Evolutionary conservation across 1,140 invertebrate genomes (phyloP), one percentile per base, ranked within the genome.

Genomic region (Pseudomyrmex pallidus): DNA sequence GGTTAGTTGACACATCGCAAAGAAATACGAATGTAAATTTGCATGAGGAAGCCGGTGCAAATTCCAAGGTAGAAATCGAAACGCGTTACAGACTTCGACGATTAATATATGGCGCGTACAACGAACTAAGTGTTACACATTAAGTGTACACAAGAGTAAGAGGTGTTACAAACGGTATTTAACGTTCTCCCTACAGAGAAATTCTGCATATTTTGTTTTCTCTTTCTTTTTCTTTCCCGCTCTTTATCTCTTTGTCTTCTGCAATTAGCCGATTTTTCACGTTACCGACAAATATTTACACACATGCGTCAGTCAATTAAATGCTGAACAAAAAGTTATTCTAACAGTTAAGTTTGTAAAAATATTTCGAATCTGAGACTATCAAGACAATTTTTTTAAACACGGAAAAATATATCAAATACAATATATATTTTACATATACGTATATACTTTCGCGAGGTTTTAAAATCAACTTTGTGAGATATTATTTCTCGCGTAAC

Each of bases 141-240:
- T 80, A 74, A 17, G n/a, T 20, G 20, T 15, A 67, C 61, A 66
- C 57, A 35, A 12, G 82, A 87, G 64, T 87, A 87, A 87, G 63
- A 84, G 86, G 85, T 86, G 85, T 87, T 87, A 87, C 85, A 74
- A 87, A 84, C 74, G 85, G 22, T 87, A 87, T 87, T 87, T 85
- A 87, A 87, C 59, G n/a, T 44, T 48, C 67, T 59, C 20, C 67
- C 52, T 25, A 61, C 61, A 80, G 17, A 17, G 68, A 84, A 87
- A 87, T 82, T 83, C 64, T 70, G 48, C 56, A 46, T 63, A 56
- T 86, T 52, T 68, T 73, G 25, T 63, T 84, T 13, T 73, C 50
- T 84, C 56, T 74, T 48, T 46, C 44, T 56, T 61, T 20, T 70
- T 77, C 74, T 48, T 10, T 17, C 50, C 22, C 68, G 25, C 2